Evolutionary conservation across 2,797 vertebrate genomes (phyloP), one percentile per base, ranked within the genome.

Genomic region (Enteromius viviparus): DNA sequence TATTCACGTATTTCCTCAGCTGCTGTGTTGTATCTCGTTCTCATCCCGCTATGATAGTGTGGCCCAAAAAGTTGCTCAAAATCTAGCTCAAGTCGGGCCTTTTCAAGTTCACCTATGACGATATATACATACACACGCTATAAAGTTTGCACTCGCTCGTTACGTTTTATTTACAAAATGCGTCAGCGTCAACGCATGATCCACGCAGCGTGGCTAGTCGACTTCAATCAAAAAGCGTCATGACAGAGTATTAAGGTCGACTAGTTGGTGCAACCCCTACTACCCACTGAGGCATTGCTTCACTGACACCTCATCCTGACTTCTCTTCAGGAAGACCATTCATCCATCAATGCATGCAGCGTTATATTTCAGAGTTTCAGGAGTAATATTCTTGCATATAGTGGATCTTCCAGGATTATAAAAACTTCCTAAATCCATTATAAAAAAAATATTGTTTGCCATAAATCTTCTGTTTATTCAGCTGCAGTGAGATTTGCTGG

Each of bases 21-120:
- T 69, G 3, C 45, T 58, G 42, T 47, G 15, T 17, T 34, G 68
- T 81, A 23, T 71, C 78, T 49, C 26, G 10, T 37, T 72, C 45
- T 71, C 49, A 7, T 58, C 19, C 66, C 23, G 45, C 37, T 69
- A 21, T 23, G 34, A 68, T 68, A 45, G 66, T 45, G 37, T 2
- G 37, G 45, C 64, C 66, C 78, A 80, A 69, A 80, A 80, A 49
- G 42, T 10, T 66, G 78, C 64, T 80, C 45, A 45, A 69, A 69
- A 69, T 69, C 40, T 21, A 19, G 64, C 6, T 34, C 32, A 78
- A 32, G 60, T 62, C 11, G 0, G 37, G 58, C 58, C 26, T 77
- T 62, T 65, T 65, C 29, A 53, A 53, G 51, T 32, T 76, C 74
- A 78, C 21, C 58, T 78, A n/a, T 58, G 58, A 78, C 47, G n/a